Evolutionary conservation across 2,888 invertebrate genomes (phyloP).

Genomic region (Encarsia formosa): DNA sequence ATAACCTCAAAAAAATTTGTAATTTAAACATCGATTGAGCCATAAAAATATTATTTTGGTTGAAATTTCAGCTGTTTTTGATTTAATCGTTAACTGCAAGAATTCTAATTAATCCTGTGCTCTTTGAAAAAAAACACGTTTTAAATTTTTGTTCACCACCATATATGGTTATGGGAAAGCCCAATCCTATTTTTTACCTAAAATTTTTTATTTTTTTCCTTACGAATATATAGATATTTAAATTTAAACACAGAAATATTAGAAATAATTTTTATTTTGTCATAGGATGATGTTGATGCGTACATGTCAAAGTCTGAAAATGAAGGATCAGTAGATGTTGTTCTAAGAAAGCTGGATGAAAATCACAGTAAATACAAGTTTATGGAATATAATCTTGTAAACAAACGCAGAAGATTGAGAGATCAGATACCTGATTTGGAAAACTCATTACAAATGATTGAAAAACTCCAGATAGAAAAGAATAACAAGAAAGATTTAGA

Average conservation of each 20-base stretch:
- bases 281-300: conserved; percentile 88
- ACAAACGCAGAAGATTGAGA: conserved; percentile 80
- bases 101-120: no score
- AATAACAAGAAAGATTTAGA: conserved; percentile 65
- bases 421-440: conserved; percentile 93
- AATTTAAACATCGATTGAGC: no score
- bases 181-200: background rate
- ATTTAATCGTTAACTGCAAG: no score
- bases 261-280: background rate
- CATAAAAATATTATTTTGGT: no score
- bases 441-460: conserved; percentile 86
- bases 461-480: conserved; percentile 77
- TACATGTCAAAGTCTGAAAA: conserved; percentile 85
- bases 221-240: background rate
- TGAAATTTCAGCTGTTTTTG: no score
- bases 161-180: conserved; percentile 38
- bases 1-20: no score
- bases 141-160: no score
- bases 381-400: conserved; percentile 89
- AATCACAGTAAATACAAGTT: conserved; percentile 95
- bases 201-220: conserved; percentile 4
- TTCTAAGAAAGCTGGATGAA: conserved; percentile 82
- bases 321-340: conserved; percentile 76
- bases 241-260: background rate
- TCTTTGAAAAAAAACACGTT: no score